Conservation (phyloP, 2,888 invertebrate genomes). For the Halictus quadricinctus region DNA sequence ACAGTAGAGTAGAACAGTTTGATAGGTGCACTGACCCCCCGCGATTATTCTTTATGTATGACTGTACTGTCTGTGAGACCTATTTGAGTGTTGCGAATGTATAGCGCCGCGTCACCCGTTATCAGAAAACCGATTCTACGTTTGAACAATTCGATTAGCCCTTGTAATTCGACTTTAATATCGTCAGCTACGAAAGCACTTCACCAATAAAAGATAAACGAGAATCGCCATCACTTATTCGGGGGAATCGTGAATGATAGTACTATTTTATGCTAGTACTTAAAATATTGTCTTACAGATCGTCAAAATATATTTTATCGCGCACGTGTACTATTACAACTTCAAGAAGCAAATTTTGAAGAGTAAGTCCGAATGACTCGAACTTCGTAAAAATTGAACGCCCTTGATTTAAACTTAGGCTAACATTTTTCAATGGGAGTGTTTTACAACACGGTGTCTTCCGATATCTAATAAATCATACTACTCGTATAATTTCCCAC, state of each 20-base stretch:
- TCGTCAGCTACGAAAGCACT: not conserved
- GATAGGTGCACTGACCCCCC: slow-evolving; percentile 52
- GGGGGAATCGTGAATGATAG: not conserved
- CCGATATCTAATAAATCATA: not conserved
- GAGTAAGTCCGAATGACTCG: not conserved
- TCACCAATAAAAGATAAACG: not conserved
- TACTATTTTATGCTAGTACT: not conserved
- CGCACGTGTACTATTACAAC: not conserved
- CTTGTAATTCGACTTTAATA: not conserved
- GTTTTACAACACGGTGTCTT: not conserved
- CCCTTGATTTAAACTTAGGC: not conserved
- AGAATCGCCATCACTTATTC: not conserved
- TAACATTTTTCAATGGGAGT: not conserved
- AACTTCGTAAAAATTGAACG: not conserved
- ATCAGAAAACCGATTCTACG: not conserved
- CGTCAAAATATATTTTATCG: not conserved
- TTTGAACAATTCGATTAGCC: not conserved
- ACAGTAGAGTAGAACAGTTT: slow-evolving; percentile 50
- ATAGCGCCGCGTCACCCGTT: not conserved
- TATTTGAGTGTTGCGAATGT: slow-evolving; percentile 4
- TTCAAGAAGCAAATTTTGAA: not conserved
- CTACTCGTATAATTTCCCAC: not conserved
- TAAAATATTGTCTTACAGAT: not conserved
- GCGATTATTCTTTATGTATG: slow-evolving; percentile 48
- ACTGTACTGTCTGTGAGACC: not conserved